Base-by-base conservation (phyloP, 2,113 vertebrate genomes). In the Dissostichus mawsoni region DNA sequence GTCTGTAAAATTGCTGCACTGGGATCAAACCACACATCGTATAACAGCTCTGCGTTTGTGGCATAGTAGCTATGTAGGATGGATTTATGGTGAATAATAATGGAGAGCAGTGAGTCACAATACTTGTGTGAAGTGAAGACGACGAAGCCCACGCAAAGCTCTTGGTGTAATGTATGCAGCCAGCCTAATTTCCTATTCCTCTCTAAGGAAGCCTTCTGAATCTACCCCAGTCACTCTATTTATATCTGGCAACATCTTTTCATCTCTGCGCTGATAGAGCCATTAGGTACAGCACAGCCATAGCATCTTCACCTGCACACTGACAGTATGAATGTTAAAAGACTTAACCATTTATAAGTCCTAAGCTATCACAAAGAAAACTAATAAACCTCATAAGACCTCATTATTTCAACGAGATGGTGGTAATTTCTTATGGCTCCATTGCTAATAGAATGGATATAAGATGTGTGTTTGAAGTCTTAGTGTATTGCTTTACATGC, bases 121-220 rank as follows among this genome's bases (percentile, higher is more conserved):
- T 77, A 53, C 88, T 84, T 77, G 86, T 82, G 64, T 85, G 86
- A 89, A 91, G 90, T 82, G 77, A 92, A 89, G 89, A 90, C 67
- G 71, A 73, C 80, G 72, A 74, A 84, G 71, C 93, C 93, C 92
- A 94, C 91, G 81, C 92, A 92, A 82, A 87, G 86, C 79, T 91
- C 78, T 84, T 44, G 72, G 74, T 87, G 74, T 94, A 94, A 93
- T 94, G 91, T 91, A 93, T 94, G 88, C 92, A 87, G 85, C 82
- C 86, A 83, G 84, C 77, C 93, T 92, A 80, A 94, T 94, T 93
- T 91, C 85, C 84, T 80, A 90, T 92, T 94, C 91, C 88, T 93
- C 92, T 94, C 87, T 61, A 83, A 93, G 88, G 91, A 91, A 94
- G 82, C 85, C 90, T 91, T 93, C 89, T 83, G 85, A 88, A 92